These are phyloP conservation scores for Triops cancriformis DNA, from an alignment of 1,140 invertebrate species.

Conservation along the genomic window DNA sequence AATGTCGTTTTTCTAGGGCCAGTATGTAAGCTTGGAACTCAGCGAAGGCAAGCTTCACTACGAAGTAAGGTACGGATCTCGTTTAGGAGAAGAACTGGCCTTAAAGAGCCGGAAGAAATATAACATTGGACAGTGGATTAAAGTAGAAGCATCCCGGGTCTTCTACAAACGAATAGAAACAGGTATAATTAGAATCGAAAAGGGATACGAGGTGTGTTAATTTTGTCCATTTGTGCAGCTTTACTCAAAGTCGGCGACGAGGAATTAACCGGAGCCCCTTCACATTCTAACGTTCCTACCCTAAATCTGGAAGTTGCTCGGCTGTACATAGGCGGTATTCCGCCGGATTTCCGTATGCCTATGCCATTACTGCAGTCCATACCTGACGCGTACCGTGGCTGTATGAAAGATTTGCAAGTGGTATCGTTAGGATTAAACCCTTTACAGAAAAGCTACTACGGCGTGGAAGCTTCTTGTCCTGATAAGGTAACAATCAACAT, in stretches of 20 bases:
- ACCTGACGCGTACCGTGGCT: slow-evolving; percentile 60
- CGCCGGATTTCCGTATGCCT: slow-evolving; percentile 51
- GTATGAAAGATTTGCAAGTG: slow-evolving; percentile 67
- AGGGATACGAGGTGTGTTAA: neutral
- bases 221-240: slow-evolving; percentile 33
- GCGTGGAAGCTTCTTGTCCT: slow-evolving; percentile 64
- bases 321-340: slow-evolving; percentile 67
- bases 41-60: slow-evolving; percentile 66
- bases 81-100: slow-evolving; percentile 47
- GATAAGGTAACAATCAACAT: slow-evolving; percentile 49
- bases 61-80: slow-evolving; percentile 56
- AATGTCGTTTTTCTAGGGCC: slow-evolving; percentile 47
- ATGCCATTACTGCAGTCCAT: slow-evolving; percentile 39
- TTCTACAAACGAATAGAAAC: slow-evolving; percentile 32
- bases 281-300: slow-evolving; percentile 51
- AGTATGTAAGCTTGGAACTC: slow-evolving; percentile 66
- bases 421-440: slow-evolving; percentile 59
- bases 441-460: slow-evolving; percentile 56
- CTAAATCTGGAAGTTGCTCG: slow-evolving; percentile 41
- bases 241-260: slow-evolving; percentile 58
- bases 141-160: slow-evolving; percentile 53
- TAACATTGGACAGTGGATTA: slow-evolving; percentile 71
- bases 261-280: slow-evolving; percentile 49
- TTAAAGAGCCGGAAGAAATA: slow-evolving; percentile 61
- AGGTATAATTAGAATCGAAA: slow-evolving; percentile 31